phyloP scores from a whole-genome alignment of 2,888 invertebrate genomes.

The Allophyes oxyacanthae region DNA sequence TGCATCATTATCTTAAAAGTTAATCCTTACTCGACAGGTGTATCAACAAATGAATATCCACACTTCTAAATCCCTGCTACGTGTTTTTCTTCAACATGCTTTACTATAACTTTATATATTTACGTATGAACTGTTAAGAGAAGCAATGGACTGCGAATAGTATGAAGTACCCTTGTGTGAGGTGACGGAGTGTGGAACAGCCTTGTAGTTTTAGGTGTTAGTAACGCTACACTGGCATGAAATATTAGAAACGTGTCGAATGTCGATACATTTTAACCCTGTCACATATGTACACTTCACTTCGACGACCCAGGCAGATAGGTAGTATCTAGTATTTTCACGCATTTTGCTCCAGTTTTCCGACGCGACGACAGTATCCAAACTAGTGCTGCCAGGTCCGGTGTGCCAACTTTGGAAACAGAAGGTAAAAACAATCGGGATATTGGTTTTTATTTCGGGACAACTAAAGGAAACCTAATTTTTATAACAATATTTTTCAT shows the following conservation, averaged over 20 bases:
- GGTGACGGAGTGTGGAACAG: too few species aligned
- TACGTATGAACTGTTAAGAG: slow-evolving; percentile 16
- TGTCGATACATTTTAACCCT: not conserved
- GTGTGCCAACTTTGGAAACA: too few species aligned
- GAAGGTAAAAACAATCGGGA: too few species aligned
- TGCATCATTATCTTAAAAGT: slow-evolving; percentile 4
- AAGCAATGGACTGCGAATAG: slow-evolving; percentile 8
- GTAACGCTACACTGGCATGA: slow-evolving; percentile 10
- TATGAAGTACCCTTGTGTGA: too few species aligned
- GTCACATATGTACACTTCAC: not conserved
- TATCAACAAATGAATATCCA: slow-evolving; percentile 2
- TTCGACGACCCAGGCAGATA: too few species aligned
- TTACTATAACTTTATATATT: slow-evolving; percentile 10
- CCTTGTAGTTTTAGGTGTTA: slow-evolving; percentile 14
- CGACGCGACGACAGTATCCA: too few species aligned
- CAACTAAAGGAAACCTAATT: too few species aligned
- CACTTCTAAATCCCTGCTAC: slow-evolving; percentile 1
- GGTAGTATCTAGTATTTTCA: too few species aligned
- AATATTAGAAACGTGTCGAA: slow-evolving; percentile 2
- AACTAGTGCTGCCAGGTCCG: too few species aligned
- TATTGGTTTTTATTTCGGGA: too few species aligned
- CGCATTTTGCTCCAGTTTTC: too few species aligned
- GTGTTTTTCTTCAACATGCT: slow-evolving; percentile 12
- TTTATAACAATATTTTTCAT: too few species aligned
- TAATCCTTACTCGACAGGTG: slow-evolving; percentile 8